Base-by-base conservation (phyloP, 2,888 invertebrate species). In the Glaucopsyche alexis region DNA sequence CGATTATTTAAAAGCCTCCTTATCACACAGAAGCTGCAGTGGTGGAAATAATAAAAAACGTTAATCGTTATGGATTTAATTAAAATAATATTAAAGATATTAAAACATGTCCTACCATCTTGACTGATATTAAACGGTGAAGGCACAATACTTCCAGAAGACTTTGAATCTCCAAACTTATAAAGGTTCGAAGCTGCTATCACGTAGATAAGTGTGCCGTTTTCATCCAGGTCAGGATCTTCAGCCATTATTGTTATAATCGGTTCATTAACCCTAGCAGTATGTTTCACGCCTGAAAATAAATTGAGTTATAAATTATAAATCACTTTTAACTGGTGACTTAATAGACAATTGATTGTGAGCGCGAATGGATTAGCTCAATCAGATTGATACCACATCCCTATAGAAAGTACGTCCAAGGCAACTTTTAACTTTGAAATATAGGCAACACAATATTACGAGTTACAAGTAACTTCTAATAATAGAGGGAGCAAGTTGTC, bases 111-210 rank as follows among this genome's bases (percentile, higher is more conserved):
- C 85, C 94, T 88, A 78, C 97, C 97, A 78, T 94, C 94, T 72
- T 95, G 94, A 0, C 95, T 95, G 7, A 97, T 95, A 76, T 96
- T 96, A 81, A 98, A 98, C 0, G 98, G 98, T 60, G 97, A 97
- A 0, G 98, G 97, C 29, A 98, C 96, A 29, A 98, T 96, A 0
- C 97, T 97, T 0, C 98, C 98, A 5, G 96, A 96, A 38, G 96
- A 95, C 81, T 95, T 94, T 42, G 94, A 94, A 0, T 95, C 96
- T 0, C 96, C 96, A 79, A 95, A 96, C 84, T 97, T 97, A 87
- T 95, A 97, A 42, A 97, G 88, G 85, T 97, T 96, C 0, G 97
- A 96, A 0, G 96, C 96, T 1, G 95, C 95, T 67, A 99, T 96
- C 85, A 96, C 95, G 85, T 98, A 98, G 50, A 95, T 94, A 1